Base-by-base conservation (phyloP, 92 coral and sea anemone genomes). In the Metridium senile region DNA sequence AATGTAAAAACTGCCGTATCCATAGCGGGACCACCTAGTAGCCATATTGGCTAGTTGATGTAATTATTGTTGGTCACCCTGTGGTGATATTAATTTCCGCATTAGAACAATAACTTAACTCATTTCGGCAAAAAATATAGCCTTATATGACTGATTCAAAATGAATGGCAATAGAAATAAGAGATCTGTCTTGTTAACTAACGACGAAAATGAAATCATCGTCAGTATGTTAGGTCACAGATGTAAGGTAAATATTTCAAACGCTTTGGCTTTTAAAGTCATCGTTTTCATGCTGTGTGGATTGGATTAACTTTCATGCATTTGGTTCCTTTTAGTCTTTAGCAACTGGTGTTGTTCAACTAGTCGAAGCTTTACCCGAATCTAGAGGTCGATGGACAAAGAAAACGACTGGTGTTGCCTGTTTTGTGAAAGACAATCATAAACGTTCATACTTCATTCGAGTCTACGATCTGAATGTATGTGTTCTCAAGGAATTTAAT, bases 401-500 rank as follows among this genome's bases (percentile, higher is more conserved):
- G 80, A 89, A 89, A 57, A 39, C 71, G 18, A 82, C 97, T 18
- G 99, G 99, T 51, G 97, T 92, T 22, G 94, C 88, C 62, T 96
- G 99, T 68, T 96, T 96, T 74, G 89, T 92, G 31, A 96, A 96
- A 63, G 99, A 96, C 87, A 87, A 89, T 64, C 16, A 66, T 7
- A 93, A 96, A 80, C 90, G 89, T 27, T 96, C 99, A 0, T 96
- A 96, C 84, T 96, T 89, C 80, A 86, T 96, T 77, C 97, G 99
- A 31, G 65, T 96, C 82, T 96, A 81, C 89, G 88, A 88, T 33
- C 78, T 93, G n/a, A 58, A 67, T 91, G 98, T 93, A 61, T 70
- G 84, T 47, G 9, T 19, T 16, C 4, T 31, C 6, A 19, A 30
- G 16, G 19, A 51, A 25, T 23, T 35, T 51, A 69, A 25, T 52